Evolutionary conservation across 2,797 vertebrate genomes (phyloP), one percentile per base, ranked within the genome.

Genomic region (Gobio occitaniae): DNA sequence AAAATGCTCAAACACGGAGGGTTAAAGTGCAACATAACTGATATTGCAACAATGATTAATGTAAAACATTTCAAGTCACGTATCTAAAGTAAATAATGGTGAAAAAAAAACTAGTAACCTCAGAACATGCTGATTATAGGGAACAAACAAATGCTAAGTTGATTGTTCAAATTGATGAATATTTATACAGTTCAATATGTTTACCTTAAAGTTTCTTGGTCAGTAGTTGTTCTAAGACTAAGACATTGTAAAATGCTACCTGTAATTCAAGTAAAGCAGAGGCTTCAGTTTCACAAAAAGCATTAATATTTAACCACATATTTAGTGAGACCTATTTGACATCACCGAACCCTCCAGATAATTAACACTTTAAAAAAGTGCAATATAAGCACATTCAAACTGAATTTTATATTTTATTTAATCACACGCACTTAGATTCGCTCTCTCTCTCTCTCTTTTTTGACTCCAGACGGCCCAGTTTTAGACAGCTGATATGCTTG

Each of bases 301-400:
- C 87, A 89, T 89, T 82, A 89, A 89, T 88, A 87, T 87, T 89
- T 89, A 76, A 89, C 29, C 47, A 83, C 61, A 80, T 78, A 85
- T 89, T 89, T 87, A 87, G 52, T 54, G 85, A 71, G 82, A 71
- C 71, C 87, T 89, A 84, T 78, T 84, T 82, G 76, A 86, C 72
- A 86, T 84, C 56, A 72, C 74, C 19, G 17, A 76, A 79, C 29
- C 59, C 36, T 84, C 78, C 68, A 47, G 74, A 82, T 87, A 84
- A 85, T 86, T 88, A 87, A 86, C 59, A 85, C 83, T 54, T 78
- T 44, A 80, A 82, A 52, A 86, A 84, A 32, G 17, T 29, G 10
- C 47, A 47, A 56, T n/a, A 36, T 63, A 32, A 19, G 36, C 9
- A 25, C 21, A 32, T 75, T 63, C 2, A 32, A 52, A 36, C 69